These are phyloP conservation scores for Gandaritis pyraliata DNA, from an alignment of 2,888 invertebrate genomes.

Conservation along the genomic window DNA sequence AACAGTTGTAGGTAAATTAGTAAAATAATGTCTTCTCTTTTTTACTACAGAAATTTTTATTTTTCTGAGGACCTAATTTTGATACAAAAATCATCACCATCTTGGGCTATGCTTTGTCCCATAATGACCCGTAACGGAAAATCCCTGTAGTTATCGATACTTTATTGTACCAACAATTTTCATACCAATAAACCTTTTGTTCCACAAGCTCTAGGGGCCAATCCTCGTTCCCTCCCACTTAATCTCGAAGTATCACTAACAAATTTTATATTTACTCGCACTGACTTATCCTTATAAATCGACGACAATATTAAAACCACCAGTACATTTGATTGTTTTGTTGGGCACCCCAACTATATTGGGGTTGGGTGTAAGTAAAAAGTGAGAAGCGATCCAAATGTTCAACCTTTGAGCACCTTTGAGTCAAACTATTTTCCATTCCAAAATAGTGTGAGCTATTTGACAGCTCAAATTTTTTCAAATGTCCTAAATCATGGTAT, in stretches of 20 bases:
- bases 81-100: no score
- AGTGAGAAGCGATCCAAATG: slow-evolving; percentile 24
- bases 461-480: no score
- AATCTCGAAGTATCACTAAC: slow-evolving; percentile 81
- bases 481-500: no score
- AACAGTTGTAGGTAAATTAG: no score
- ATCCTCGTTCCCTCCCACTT: slow-evolving; percentile 68
- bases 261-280: slow-evolving; percentile 83
- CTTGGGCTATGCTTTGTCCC: no score
- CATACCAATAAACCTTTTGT: slow-evolving; percentile 29
- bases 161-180: slow-evolving; percentile 4
- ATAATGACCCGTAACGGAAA: no score
- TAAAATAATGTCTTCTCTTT: no score
- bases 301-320: slow-evolving; percentile 83
- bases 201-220: slow-evolving; percentile 37
- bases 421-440: no score
- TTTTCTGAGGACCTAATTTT: no score
- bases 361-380: slow-evolving; percentile 48
- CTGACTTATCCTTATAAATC: slow-evolving; percentile 84
- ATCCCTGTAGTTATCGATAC: neutral
- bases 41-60: no score
- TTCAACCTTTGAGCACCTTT: no score
- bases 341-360: slow-evolving; percentile 64
- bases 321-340: slow-evolving; percentile 79
- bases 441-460: no score